Conservation (phyloP, 1,140 invertebrate species). For the Atopsyche davidsoni region DNA sequence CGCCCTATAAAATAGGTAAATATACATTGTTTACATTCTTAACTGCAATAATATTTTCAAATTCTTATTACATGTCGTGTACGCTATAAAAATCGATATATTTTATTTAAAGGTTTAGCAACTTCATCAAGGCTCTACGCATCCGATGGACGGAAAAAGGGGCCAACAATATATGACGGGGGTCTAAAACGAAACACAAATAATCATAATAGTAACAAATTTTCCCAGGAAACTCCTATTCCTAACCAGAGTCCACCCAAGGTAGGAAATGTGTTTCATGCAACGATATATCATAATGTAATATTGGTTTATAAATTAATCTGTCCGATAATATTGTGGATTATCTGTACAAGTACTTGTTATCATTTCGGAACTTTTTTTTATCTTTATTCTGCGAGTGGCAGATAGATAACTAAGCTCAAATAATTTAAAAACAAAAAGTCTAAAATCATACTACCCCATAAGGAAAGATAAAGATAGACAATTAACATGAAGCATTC, state of each 20-base stretch:
- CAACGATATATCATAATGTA: background rate
- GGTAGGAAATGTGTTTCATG: background rate
- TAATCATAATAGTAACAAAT: background rate
- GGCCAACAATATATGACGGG: background rate
- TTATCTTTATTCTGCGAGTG: too few relatives aligned
- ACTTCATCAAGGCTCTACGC: constrained; percentile 12
- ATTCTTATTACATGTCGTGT: background rate
- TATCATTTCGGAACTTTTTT: too few relatives aligned
- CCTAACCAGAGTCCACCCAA: constrained; percentile 1
- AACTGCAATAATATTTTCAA: background rate
- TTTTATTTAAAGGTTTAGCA: constrained; percentile 1
- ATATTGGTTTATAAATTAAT: background rate
- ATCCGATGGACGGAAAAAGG: constrained; percentile 15
- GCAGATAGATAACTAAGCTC: too few relatives aligned
- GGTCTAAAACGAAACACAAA: background rate
- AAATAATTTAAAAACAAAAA: too few relatives aligned
- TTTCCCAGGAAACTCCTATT: background rate
- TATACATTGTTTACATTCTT: background rate
- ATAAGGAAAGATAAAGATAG: too few relatives aligned
- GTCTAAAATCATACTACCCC: too few relatives aligned
- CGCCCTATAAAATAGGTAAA: background rate
- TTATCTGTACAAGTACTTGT: too few relatives aligned
- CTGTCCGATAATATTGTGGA: background rate
- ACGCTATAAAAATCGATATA: background rate
- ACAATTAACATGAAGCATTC: too few relatives aligned